Evolutionary conservation across 2,113 vertebrate genomes (phyloP).

Genomic region (Microcebus jonahi): DNA sequence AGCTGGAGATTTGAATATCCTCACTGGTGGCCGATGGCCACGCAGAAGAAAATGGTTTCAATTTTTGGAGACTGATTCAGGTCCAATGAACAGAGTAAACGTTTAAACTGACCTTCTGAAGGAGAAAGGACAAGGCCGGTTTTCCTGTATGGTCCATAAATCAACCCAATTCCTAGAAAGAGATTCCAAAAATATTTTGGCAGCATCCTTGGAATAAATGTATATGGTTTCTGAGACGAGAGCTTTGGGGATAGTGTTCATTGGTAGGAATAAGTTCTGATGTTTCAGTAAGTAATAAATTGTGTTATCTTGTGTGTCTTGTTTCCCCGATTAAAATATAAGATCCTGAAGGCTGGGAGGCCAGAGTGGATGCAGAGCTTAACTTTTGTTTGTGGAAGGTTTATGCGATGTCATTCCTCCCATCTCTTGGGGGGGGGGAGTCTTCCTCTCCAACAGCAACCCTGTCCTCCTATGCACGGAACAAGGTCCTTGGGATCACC

Average conservation of each 20-base stretch:
- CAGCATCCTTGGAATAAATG: not conserved
- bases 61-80: not conserved
- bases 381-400: not conserved
- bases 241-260: not conserved
- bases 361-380: not conserved
- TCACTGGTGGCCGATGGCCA: not conserved
- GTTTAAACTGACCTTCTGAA: not conserved
- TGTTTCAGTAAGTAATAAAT: not conserved
- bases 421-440: rapidly evolving
- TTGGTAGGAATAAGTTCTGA: not conserved
- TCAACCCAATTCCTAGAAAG: conserved; percentile 41
- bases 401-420: not conserved
- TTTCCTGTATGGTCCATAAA: not conserved
- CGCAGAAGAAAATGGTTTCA: not conserved
- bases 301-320: not conserved
- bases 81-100: not conserved
- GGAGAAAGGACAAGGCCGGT: not conserved
- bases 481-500: not conserved
- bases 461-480: not conserved
- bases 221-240: not conserved
- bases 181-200: not conserved
- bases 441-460: not conserved
- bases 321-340: not conserved
- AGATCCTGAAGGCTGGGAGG: not conserved
- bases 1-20: not conserved